Evolutionary conservation across 2,888 invertebrate species (phyloP).

Genomic region (Disparrhopalites patrizii): DNA sequence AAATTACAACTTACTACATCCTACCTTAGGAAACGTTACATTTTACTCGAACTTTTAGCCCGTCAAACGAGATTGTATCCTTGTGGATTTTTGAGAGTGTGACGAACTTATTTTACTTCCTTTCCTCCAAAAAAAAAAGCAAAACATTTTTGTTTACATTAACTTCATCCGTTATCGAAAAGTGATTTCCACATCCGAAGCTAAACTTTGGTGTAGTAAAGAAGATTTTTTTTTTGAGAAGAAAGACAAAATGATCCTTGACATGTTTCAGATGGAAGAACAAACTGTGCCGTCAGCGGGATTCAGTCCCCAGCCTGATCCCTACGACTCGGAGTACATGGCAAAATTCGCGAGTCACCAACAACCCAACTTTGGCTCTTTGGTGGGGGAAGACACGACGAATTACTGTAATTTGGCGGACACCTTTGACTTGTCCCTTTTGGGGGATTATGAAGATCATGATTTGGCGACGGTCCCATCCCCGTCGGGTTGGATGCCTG

Average conservation of each 20-base stretch:
- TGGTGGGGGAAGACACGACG: conserved; percentile 33
- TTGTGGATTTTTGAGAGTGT: no score
- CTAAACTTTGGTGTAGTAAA: no score
- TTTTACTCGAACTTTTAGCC: no score
- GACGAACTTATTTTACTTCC: no score
- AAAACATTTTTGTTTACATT: no score
- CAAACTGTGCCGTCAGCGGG: conserved; percentile 75
- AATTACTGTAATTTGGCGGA: conserved; percentile 42
- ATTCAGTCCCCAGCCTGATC: conserved; percentile 67
- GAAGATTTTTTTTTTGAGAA: neutral
- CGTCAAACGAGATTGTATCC: no score
- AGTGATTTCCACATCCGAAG: no score
- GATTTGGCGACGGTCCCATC: conserved; percentile 47
- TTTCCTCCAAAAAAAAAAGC: no score
- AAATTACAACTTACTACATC: no score
- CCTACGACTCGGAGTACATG: conserved; percentile 36
- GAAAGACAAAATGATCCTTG: conserved; percentile 7
- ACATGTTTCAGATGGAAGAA: conserved; percentile 65
- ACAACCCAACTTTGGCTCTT: conserved; percentile 30
- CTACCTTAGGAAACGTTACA: no score
- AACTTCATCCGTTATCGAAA: no score
- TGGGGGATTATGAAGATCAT: conserved; percentile 45
- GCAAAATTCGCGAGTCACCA: conserved; percentile 24
- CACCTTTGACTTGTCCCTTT: conserved; percentile 45
- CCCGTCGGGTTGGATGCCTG: conserved; percentile 42